phyloP scores from a whole-genome alignment of 2,888 invertebrate genomes.

The Arge pagana region DNA sequence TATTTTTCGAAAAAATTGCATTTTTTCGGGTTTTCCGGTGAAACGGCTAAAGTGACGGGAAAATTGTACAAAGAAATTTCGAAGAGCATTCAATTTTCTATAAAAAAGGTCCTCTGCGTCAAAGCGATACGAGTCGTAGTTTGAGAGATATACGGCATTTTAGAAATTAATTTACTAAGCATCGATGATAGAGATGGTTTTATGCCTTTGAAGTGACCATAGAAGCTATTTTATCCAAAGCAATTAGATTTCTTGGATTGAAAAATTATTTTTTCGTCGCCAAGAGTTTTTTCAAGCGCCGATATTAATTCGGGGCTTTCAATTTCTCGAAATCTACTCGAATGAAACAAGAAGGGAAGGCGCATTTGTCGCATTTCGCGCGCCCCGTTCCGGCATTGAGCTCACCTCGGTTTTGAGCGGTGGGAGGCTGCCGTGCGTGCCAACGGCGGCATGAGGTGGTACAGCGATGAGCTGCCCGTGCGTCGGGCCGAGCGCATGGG shows the following conservation, averaged over 20 bases:
- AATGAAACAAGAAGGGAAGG: not conserved
- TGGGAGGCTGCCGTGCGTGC: constrained; percentile 44
- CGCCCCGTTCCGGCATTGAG: no score
- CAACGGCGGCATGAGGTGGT: constrained; percentile 48
- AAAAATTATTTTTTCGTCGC: constrained; percentile 33
- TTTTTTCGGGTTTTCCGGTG: no score
- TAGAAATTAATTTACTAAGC: constrained; percentile 40
- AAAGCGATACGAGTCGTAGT: no score
- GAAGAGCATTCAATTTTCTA: no score
- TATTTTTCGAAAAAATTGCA: no score
- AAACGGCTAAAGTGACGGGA: no score
- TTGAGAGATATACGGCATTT: no score
- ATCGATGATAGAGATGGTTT: constrained; percentile 47
- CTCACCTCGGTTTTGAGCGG: constrained; percentile 52
- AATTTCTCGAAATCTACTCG: constrained; percentile 11
- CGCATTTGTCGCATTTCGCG: constrained; percentile 8
- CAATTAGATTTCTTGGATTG: no score
- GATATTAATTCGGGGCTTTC: constrained; percentile 15
- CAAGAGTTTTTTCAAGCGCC: constrained; percentile 6
- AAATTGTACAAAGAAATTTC: no score
- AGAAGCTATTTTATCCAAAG: no score
- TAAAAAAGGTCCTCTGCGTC: no score
- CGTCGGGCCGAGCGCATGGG: constrained; percentile 45
- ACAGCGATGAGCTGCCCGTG: constrained; percentile 53
- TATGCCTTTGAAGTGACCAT: no score